Evolutionary conservation across 1,140 invertebrate genomes (phyloP).

Genomic region (Radopholus similis): DNA sequence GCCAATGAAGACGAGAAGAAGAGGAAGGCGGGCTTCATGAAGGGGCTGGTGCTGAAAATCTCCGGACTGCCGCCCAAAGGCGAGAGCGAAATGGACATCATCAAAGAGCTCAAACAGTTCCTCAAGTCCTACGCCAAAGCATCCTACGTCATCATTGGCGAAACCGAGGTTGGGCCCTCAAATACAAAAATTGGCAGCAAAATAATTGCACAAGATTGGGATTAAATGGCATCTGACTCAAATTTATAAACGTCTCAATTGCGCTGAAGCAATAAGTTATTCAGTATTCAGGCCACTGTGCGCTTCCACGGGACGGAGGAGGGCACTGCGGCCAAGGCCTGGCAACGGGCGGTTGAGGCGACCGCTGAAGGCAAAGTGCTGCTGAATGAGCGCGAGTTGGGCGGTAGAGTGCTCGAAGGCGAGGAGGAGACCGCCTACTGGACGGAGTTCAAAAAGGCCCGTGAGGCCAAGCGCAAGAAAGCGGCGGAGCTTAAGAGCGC

Average conservation of each 20-base stretch:
- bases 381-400: constrained; percentile 70
- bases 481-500: background rate
- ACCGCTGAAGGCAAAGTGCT: constrained; percentile 61
- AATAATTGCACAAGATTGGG: no score
- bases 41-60: constrained; percentile 53
- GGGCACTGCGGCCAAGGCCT: constrained; percentile 68
- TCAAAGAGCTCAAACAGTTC: constrained; percentile 44
- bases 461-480: constrained; percentile 27
- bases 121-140: constrained; percentile 49
- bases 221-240: no score
- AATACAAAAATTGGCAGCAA: no score
- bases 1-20: constrained; percentile 5
- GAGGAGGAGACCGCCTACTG: constrained; percentile 66
- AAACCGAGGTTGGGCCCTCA: constrained; percentile 60
- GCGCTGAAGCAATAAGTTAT: no score
- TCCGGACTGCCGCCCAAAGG: constrained; percentile 33
- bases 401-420: constrained; percentile 72
- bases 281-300: constrained; percentile 70
- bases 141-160: constrained; percentile 44
- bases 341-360: constrained; percentile 66
- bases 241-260: constrained; percentile 66
- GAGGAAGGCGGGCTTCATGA: constrained; percentile 35
- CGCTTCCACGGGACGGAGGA: constrained; percentile 71
- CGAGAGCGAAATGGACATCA: constrained; percentile 26
- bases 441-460: constrained; percentile 50